Evolutionary conservation across 2,113 vertebrate species (phyloP).

Genomic region (Neotoma lepida): DNA sequence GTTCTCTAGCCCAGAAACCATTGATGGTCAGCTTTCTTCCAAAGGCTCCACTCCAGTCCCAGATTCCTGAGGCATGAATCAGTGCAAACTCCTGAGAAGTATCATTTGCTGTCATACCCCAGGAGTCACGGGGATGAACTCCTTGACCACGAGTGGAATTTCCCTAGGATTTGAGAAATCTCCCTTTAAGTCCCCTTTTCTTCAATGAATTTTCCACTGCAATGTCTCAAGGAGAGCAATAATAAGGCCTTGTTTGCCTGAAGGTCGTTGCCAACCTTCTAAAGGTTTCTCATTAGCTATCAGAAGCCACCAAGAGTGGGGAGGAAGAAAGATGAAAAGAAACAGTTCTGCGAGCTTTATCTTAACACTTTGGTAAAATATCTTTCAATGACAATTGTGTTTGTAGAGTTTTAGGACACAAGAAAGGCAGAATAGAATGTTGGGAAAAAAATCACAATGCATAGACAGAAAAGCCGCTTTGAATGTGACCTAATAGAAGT

Average conservation of each 20-base stretch:
- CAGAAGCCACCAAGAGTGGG: not conserved
- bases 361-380: not conserved
- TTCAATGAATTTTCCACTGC: conserved; percentile 20
- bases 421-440: not conserved
- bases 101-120: not conserved
- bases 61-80: conserved; percentile 62
- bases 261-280: not conserved
- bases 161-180: conserved; percentile 66
- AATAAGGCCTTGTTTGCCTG: not conserved
- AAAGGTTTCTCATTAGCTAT: not conserved
- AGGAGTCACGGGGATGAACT: conserved; percentile 41
- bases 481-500: not conserved
- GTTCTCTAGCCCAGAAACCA: not conserved
- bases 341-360: not conserved
- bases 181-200: conserved; percentile 65
- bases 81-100: not conserved
- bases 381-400: not conserved
- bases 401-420: not conserved
- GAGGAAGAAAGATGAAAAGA: not conserved
- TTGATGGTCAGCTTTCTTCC: not conserved
- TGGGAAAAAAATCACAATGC: not conserved
- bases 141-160: conserved; percentile 51
- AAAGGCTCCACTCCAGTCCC: not conserved
- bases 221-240: conserved; percentile 9
- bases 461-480: not conserved